Conservation (phyloP, 2,888 invertebrate genomes). For the Julus scandinavius region DNA sequence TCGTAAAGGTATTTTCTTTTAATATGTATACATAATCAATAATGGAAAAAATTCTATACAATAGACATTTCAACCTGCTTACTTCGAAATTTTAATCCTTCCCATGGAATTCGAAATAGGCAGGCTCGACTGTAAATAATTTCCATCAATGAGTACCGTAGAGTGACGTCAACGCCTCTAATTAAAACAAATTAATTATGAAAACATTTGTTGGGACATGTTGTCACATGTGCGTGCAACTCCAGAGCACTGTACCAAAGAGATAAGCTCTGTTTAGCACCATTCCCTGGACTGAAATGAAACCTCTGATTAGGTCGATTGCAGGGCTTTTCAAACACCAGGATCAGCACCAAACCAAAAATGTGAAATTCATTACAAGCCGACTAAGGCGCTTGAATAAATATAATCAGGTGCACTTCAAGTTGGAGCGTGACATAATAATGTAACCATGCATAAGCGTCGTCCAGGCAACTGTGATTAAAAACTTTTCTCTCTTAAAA, state of each 20-base stretch:
- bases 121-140: too few species aligned
- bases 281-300: background rate
- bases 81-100: too few species aligned
- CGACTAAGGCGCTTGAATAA: conserved; percentile 13
- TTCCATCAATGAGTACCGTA: background rate
- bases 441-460: conserved; percentile 12
- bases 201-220: conserved; percentile 1
- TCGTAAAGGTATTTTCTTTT: too few species aligned
- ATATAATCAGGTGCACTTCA: conserved; percentile 6
- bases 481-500: conserved; percentile 9
- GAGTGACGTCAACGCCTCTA: background rate
- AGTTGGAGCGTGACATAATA: background rate
- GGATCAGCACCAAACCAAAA: background rate
- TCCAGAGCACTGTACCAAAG: background rate
- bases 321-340: background rate
- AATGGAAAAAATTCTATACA: too few species aligned
- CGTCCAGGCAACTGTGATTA: background rate
- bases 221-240: background rate
- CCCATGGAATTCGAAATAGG: too few species aligned
- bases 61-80: too few species aligned
- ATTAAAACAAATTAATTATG: background rate
- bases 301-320: background rate
- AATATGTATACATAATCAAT: too few species aligned
- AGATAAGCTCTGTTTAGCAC: background rate
- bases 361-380: conserved; percentile 13